phyloP scores from a whole-genome alignment of 1,140 invertebrate genomes.

The Nephotettix cincticeps region DNA sequence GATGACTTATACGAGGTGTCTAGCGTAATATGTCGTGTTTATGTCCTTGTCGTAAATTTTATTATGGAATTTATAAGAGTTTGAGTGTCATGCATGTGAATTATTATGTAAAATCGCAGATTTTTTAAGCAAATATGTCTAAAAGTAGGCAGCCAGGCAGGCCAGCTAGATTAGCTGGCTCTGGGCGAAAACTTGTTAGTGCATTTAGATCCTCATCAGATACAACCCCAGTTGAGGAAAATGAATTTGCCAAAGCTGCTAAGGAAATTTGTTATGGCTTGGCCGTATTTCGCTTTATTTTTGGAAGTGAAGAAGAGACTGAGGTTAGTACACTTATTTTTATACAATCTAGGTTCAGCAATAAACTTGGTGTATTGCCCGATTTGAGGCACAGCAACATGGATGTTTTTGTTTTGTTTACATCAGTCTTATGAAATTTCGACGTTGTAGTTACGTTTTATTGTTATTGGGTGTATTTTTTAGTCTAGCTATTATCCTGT shows the following conservation, averaged over 20 bases:
- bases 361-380: too few relatives aligned
- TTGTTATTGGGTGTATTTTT: too few relatives aligned
- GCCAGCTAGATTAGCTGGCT: slow-evolving; percentile 53
- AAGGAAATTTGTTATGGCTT: slow-evolving; percentile 55
- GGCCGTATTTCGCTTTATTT: slow-evolving; percentile 49
- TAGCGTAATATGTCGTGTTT: slow-evolving; percentile 1
- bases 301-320: slow-evolving; percentile 51
- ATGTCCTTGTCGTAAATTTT: not conserved
- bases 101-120: not conserved
- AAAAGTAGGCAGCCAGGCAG: slow-evolving; percentile 79
- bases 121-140: slow-evolving; percentile 51
- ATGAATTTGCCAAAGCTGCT: slow-evolving; percentile 52
- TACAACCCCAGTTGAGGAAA: slow-evolving; percentile 53
- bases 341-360: not conserved
- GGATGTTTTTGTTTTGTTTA: not conserved
- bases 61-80: not conserved
- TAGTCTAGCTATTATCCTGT: too few relatives aligned
- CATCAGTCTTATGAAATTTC: not conserved
- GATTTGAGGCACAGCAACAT: not conserved
- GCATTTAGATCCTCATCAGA: slow-evolving; percentile 74
- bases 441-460: not conserved
- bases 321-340: slow-evolving; percentile 36
- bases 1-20: not conserved
- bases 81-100: not conserved
- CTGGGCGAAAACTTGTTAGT: slow-evolving; percentile 65